Percentiles rank a stretch among this genome's conserved stretches.
These are phyloP conservation scores for Rhizomys pruinosus DNA, from an alignment of 2,113 vertebrate genomes.

Conservation along the genomic window DNA sequence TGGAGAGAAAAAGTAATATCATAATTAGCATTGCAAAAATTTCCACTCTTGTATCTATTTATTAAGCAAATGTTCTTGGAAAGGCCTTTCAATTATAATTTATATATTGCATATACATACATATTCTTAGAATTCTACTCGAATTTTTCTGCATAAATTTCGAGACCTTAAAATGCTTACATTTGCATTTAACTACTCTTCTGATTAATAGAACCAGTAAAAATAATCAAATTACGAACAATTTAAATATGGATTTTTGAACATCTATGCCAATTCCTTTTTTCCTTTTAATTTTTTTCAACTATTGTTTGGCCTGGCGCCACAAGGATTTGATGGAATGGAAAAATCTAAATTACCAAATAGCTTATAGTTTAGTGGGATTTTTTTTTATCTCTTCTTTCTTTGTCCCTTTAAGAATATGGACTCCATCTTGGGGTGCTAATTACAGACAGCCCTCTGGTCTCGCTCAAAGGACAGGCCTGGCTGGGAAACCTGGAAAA, in stretches of 20 bases:
- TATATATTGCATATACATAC: conserved; percentile 57
- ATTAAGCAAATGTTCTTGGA: conserved; percentile 77
- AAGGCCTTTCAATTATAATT: conserved; percentile 67
- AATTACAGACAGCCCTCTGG: fast-evolving
- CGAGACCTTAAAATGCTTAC: conserved; percentile 57
- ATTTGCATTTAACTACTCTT: conserved; percentile 68
- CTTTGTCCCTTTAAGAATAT: not conserved
- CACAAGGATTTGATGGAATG: not conserved
- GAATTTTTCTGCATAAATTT: conserved; percentile 59
- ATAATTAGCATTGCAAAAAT: conserved; percentile 70
- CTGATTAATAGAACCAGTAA: conserved; percentile 60
- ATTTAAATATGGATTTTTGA: conserved; percentile 49
- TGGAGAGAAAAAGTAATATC: conserved; percentile 20
- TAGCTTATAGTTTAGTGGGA: no score
- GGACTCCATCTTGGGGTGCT: not conserved
- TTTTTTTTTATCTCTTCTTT: not conserved
- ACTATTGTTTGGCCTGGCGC: not conserved
- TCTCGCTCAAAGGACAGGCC: not conserved
- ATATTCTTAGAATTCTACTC: conserved; percentile 64
- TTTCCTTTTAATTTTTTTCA: conserved; percentile 18
- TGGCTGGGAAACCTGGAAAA: fast-evolving
- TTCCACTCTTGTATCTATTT: conserved; percentile 61
- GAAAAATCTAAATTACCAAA: conserved; percentile 43
- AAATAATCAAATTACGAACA: conserved; percentile 62
- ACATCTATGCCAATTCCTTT: conserved; percentile 2